Conservation (phyloP, 2,113 vertebrate species). For the Serilophus lunatus region DNA sequence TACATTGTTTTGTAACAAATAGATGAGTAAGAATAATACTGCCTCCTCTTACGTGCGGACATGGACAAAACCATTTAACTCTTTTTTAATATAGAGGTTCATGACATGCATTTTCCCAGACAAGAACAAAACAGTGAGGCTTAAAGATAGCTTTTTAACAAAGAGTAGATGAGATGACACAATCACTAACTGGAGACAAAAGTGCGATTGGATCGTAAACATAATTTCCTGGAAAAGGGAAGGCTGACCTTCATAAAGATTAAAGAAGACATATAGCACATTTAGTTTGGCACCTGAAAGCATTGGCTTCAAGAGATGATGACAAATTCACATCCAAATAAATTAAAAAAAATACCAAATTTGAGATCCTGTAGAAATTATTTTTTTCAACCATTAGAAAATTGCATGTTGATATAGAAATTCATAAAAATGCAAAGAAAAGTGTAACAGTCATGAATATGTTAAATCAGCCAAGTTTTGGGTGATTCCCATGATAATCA, state of each 20-base stretch:
- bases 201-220: not conserved
- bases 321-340: not conserved
- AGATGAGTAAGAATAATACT: not conserved
- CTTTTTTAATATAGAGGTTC: not conserved
- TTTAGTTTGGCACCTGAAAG: not conserved
- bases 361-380: not conserved
- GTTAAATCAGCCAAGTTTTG: not conserved
- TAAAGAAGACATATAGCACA: not conserved
- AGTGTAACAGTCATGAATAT: not conserved
- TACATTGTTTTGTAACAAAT: not conserved
- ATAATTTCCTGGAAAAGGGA: not conserved
- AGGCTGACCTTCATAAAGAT: not conserved
- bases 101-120: not conserved
- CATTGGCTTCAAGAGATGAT: not conserved
- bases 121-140: not conserved
- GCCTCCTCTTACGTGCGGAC: not conserved
- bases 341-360: not conserved
- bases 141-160: not conserved
- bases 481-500: not conserved
- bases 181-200: not conserved
- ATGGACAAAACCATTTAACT: not conserved
- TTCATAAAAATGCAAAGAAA: not conserved
- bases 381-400: not conserved
- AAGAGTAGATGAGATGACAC: not conserved
- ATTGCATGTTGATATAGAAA: not conserved